Evolutionary conservation across 2,113 vertebrate genomes (phyloP), one percentile per base, ranked within the genome.

Genomic region (Actinemys pallida): DNA sequence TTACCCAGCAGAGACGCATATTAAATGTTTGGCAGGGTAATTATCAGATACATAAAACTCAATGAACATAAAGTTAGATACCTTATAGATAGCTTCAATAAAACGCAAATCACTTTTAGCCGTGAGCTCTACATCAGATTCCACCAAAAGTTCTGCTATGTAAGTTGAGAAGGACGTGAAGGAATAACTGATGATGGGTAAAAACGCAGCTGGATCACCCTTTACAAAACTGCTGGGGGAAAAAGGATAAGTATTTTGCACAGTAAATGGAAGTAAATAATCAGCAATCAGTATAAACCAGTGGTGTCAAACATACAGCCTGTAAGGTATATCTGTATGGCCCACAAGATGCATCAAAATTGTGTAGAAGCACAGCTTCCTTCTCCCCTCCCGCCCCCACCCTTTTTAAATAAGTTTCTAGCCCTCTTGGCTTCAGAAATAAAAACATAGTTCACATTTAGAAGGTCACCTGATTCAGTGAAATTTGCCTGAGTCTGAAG

Each of bases 81-180:
- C 99, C 99, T 99, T 99, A 93, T 99, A 99, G 94, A 99, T 95
- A 3, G 98, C 97, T 92, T 99, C 99, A 19, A 98, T 97, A 92
- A 99, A 99, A 90, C 99, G 98, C 65, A 99, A 97, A 94, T 99
- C 99, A 22, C 98, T 99, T 98, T 99, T 99, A 81, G 99, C 99
- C 12, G 98, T 96, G 35, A 99, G 98, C 88, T 99, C 99, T 35
- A 99, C 83, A 50, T 98, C 98, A 8, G 97, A 97, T 19, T 98
- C 97, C 31, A 99, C 95, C 31, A 99, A 93, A 75, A 99, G 98
- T 88, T 99, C 99, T 8, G 99, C 97, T 92, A 99, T 93, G 12
- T 97, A 96, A 19, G 99, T 98, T 45, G 99, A 99, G 90, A 99
- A 99, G 24, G 99, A 99, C 13, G 98, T 99, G 90, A 99, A 98